These are phyloP conservation scores for Brotogeris chrysoptera DNA, from an alignment of 2,797 vertebrate species.

Conservation along the genomic window DNA sequence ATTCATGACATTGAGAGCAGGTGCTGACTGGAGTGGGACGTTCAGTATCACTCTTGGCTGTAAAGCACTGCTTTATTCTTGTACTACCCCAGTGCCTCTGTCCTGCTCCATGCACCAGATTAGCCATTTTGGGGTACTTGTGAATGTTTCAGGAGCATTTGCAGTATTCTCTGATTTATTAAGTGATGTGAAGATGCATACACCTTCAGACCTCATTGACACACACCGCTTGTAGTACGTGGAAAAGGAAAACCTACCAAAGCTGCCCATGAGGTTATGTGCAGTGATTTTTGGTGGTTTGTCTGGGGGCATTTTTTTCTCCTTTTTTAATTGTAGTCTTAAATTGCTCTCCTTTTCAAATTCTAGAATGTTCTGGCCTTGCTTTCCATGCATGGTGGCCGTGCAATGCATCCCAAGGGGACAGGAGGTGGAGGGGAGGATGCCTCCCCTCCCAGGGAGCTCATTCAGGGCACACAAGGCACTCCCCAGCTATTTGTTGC, in stretches of 20 bases:
- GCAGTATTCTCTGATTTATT: rapidly evolving
- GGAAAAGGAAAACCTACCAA: not conserved
- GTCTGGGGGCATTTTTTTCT: rapidly evolving
- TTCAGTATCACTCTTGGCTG: not conserved
- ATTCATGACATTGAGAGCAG: not conserved
- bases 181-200: rapidly evolving
- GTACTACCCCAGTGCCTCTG: not conserved
- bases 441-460: not conserved
- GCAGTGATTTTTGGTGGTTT: not conserved
- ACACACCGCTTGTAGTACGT: rapidly evolving
- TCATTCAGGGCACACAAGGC: not conserved
- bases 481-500: not conserved
- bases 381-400: rapidly evolving
- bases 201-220: not conserved
- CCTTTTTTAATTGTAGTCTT: not conserved
- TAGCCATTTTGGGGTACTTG: not conserved
- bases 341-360: not conserved
- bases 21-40: not conserved
- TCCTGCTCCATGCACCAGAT: not conserved
- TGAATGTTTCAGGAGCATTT: not conserved
- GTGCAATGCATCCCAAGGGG: rapidly evolving
- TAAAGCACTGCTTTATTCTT: not conserved
- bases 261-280: rapidly evolving
- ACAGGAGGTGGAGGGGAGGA: not conserved
- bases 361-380: not conserved